Evolutionary conservation across 2,888 invertebrate species (phyloP).

Genomic region (Napeogenes inachia): DNA sequence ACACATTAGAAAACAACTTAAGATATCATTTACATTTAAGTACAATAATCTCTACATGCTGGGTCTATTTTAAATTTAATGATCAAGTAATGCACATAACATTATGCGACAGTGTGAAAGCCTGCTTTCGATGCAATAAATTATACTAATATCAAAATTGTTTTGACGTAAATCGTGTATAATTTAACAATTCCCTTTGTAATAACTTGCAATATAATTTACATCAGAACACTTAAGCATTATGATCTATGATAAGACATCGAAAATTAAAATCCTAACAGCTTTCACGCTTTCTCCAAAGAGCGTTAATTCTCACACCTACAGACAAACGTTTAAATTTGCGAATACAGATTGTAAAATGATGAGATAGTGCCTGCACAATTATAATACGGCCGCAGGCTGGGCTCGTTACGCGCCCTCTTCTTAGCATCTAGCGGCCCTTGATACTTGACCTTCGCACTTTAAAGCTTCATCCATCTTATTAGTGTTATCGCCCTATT

Average conservation of each 20-base stretch:
- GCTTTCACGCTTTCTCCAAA: conserved; percentile 16
- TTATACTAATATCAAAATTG: neutral
- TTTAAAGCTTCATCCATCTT: conserved; percentile 18
- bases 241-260: neutral
- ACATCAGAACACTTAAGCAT: neutral
- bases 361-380: conserved; percentile 40
- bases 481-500: conserved; percentile 28
- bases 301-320: conserved; percentile 30
- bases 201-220: neutral
- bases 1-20: conserved; percentile 57
- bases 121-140: neutral
- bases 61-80: conserved; percentile 20
- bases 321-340: conserved; percentile 26
- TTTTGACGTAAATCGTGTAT: too few relatives aligned
- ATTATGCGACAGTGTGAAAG: neutral
- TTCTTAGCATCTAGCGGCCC: conserved; percentile 35
- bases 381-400: conserved; percentile 59
- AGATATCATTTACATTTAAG: conserved; percentile 52
- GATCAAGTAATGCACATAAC: conserved; percentile 14
- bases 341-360: conserved; percentile 26
- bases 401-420: conserved; percentile 47
- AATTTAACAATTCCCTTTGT: too few relatives aligned
- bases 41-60: conserved; percentile 33
- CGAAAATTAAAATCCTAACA: conserved; percentile 21
- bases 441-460: conserved; percentile 32